Evolutionary conservation across 2,888 invertebrate species (phyloP).

Genomic region (Sicus ferrugineus): DNA sequence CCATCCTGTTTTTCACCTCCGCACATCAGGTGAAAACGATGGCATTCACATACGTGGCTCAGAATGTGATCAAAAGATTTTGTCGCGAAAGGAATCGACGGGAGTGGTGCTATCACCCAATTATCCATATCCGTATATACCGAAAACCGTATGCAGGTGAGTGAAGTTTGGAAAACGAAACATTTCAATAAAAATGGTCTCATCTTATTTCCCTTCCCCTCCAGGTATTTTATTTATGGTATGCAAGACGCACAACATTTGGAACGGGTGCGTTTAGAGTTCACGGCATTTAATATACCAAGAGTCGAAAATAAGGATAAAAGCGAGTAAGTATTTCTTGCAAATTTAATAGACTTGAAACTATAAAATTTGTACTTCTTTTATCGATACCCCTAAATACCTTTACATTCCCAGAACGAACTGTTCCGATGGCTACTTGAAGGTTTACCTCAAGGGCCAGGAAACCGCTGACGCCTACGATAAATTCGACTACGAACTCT

Average conservation of each 20-base stretch:
- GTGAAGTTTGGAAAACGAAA: constrained; percentile 48
- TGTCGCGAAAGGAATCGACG: constrained; percentile 90
- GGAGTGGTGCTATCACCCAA: constrained; percentile 96
- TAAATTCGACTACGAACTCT: constrained; percentile 92
- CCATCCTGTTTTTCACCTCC: constrained; percentile 19
- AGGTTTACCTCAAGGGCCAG: constrained; percentile 90
- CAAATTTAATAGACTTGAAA: no score
- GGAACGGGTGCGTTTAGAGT: constrained; percentile 90
- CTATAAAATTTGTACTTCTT: no score
- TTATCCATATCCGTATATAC: constrained; percentile 94
- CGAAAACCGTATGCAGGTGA: constrained; percentile 91
- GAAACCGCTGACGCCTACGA: constrained; percentile 92
- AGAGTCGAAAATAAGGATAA: constrained; percentile 73
- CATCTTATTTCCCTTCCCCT: background rate
- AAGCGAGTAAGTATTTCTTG: constrained; percentile 75
- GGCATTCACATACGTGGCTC: constrained; percentile 96
- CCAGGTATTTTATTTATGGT: constrained; percentile 93
- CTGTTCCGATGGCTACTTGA: constrained; percentile 89
- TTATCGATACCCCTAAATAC: background rate
- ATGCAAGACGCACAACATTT: constrained; percentile 97
- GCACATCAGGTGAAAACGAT: constrained; percentile 76
- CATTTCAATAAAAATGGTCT: background rate
- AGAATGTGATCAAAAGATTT: constrained; percentile 98
- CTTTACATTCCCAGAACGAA: constrained; percentile 63
- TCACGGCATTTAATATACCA: constrained; percentile 89